Conservation (phyloP, 2,888 invertebrate species). For the Prosopocoilus inquinatus region DNA sequence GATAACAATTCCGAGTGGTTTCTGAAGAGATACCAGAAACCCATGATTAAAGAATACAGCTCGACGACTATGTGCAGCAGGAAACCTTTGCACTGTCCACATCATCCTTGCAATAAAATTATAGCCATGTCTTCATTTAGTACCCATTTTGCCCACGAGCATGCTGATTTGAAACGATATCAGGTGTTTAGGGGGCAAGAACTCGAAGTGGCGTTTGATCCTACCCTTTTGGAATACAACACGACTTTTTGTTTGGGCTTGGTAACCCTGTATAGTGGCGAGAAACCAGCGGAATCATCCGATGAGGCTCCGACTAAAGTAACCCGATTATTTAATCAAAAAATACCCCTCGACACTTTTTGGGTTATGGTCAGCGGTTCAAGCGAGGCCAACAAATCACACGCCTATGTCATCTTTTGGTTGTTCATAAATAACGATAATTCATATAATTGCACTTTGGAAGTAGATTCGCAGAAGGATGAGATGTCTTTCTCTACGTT, state of each 20-base stretch:
- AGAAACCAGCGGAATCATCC: constrained; percentile 30
- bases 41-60: constrained; percentile 6
- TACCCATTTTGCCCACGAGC: constrained; percentile 45
- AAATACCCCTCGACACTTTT: constrained; percentile 40
- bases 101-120: constrained; percentile 42
- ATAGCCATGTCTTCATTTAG: constrained; percentile 42
- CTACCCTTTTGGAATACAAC: constrained; percentile 10
- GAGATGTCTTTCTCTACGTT: constrained; percentile 38
- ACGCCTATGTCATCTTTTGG: constrained; percentile 41
- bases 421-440: constrained; percentile 41
- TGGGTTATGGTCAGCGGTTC: constrained; percentile 47
- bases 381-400: constrained; percentile 26
- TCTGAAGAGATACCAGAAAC: constrained; percentile 6
- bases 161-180: constrained; percentile 32
- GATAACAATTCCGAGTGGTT: constrained; percentile 9
- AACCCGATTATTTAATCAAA: constrained; percentile 36
- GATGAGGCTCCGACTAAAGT: constrained; percentile 35
- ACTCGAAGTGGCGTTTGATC: constrained; percentile 10
- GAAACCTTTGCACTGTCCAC: constrained; percentile 40
- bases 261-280: constrained; percentile 40
- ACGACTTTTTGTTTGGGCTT: constrained; percentile 37
- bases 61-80: constrained; percentile 19
- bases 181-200: constrained; percentile 30
- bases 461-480: constrained; percentile 41
- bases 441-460: constrained; percentile 40